phyloP scores from a whole-genome alignment of 1,140 invertebrate species.

The Drepana arcuata region DNA sequence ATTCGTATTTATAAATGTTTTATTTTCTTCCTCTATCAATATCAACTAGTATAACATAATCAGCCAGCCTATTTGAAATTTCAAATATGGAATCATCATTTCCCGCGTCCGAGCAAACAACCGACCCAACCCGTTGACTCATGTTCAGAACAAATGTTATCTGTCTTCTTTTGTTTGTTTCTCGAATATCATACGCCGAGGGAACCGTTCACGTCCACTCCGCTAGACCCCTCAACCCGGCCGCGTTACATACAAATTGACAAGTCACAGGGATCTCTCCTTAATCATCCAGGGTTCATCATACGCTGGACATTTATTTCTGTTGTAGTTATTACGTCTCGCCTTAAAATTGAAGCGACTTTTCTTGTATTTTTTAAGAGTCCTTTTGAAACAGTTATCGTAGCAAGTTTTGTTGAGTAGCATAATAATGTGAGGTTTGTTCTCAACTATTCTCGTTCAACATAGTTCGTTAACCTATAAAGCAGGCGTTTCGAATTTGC shows the following conservation, averaged over 20 bases:
- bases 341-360: slow-evolving; percentile 16
- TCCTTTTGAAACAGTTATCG: too few relatives aligned
- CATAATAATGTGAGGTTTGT: too few relatives aligned
- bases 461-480: too few relatives aligned
- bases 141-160: slow-evolving; percentile 66
- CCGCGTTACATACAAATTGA: neutral
- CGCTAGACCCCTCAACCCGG: slow-evolving; percentile 7
- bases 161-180: slow-evolving; percentile 68
- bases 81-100: slow-evolving; percentile 43
- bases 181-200: slow-evolving; percentile 54
- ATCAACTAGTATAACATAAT: too few relatives aligned
- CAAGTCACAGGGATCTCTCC: slow-evolving; percentile 3
- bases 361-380: slow-evolving; percentile 12
- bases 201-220: slow-evolving; percentile 19
- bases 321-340: slow-evolving; percentile 24
- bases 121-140: slow-evolving; percentile 45
- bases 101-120: slow-evolving; percentile 23
- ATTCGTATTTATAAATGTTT: too few relatives aligned
- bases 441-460: too few relatives aligned
- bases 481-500: too few relatives aligned
- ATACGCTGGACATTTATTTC: slow-evolving; percentile 22
- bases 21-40: too few relatives aligned
- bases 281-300: slow-evolving; percentile 12
- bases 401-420: too few relatives aligned
- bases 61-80: slow-evolving; percentile 37